These are phyloP conservation scores for Drosophila trapezifrons DNA, from an alignment of 1,140 invertebrate genomes.

Conservation along the genomic window DNA sequence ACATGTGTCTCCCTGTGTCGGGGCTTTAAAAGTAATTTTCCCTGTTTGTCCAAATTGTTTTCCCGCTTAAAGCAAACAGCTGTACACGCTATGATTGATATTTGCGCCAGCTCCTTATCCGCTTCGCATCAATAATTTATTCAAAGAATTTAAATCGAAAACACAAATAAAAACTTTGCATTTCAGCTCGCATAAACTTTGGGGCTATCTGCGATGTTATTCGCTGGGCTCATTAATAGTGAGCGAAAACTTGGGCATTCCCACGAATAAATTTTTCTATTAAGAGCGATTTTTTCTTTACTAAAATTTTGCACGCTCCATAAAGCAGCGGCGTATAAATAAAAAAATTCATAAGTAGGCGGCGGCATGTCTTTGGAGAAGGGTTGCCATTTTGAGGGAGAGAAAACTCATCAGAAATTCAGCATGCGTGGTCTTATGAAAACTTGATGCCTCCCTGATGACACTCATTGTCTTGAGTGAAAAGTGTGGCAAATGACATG, in stretches of 20 bases:
- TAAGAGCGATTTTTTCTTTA: conserved; percentile 28
- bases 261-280: conserved; percentile 66
- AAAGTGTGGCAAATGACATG: conserved; percentile 62
- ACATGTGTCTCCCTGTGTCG: conserved; percentile 58
- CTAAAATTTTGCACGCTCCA: conserved; percentile 58
- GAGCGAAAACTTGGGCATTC: conserved; percentile 25
- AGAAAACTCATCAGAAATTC: conserved; percentile 73
- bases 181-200: conserved; percentile 17
- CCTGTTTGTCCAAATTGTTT: conserved; percentile 64
- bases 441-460: conserved; percentile 75
- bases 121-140: conserved; percentile 30
- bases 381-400: conserved; percentile 25
- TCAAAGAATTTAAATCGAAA: conserved; percentile 13
- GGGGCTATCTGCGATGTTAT: conserved; percentile 21
- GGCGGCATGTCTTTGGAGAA: conserved; percentile 9
- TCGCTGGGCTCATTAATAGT: conserved; percentile 26
- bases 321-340: conserved; percentile 48
- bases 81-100: conserved; percentile 64
- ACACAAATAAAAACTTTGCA: conserved; percentile 35
- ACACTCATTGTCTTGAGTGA: conserved; percentile 80
- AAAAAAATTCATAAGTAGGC: conserved; percentile 42
- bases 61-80: conserved; percentile 49
- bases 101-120: conserved; percentile 30
- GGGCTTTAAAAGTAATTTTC: conserved; percentile 75
- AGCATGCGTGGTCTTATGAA: conserved; percentile 77